phyloP scores from a whole-genome alignment of 2,797 vertebrate genomes.

The Microtus agrestis region DNA sequence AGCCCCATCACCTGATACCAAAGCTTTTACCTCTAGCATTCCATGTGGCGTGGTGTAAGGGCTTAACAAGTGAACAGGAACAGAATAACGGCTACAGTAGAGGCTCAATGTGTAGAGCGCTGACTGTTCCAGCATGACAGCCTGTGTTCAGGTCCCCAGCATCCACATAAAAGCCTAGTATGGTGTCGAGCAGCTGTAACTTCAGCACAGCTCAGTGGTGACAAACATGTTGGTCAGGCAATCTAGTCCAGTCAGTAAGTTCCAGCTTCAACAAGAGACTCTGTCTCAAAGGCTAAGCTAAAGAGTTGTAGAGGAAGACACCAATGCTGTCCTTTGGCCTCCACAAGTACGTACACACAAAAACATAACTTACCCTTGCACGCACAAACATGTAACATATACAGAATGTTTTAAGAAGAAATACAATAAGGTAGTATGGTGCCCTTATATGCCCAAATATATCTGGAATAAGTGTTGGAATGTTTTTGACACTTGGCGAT shows the following conservation, averaged over 20 bases:
- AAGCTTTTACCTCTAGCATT: not conserved
- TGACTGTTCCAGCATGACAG: not conserved
- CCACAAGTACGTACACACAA: not conserved
- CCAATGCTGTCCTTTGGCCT: not conserved
- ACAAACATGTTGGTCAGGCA: not conserved
- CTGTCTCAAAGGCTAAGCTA: not conserved
- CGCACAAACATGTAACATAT: not conserved
- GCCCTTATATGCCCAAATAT: not conserved
- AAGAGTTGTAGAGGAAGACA: not conserved
- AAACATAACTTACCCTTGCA: not conserved
- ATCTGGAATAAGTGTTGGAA: conserved; percentile 1
- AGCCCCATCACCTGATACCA: not conserved
- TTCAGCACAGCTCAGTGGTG: not conserved
- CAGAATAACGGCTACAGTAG: not conserved
- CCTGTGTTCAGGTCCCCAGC: not conserved
- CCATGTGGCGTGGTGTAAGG: not conserved
- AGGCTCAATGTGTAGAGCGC: not conserved
- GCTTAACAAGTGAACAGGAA: not conserved
- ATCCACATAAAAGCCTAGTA: not conserved
- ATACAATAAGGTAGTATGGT: not conserved
- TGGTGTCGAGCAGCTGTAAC: not conserved
- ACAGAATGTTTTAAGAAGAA: not conserved
- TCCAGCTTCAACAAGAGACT: not conserved
- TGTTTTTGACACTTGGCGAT: not conserved
- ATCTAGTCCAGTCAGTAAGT: not conserved